phyloP scores from a whole-genome alignment of 2,797 vertebrate species.

The Sebastes steindachneri region DNA sequence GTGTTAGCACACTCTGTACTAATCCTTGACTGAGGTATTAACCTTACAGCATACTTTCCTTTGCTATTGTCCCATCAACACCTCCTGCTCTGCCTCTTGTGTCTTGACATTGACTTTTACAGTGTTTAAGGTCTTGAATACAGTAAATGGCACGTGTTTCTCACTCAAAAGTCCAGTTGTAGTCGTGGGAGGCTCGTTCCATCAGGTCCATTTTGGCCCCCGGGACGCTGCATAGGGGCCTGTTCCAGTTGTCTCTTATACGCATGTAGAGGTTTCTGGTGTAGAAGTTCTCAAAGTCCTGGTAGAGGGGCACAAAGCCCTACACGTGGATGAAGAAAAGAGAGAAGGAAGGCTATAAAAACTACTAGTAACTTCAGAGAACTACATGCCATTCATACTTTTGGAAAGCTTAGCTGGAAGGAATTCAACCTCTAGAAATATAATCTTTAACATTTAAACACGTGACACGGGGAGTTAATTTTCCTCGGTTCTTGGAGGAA shows the following conservation, averaged over 20 bases:
- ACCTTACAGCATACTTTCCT: not conserved
- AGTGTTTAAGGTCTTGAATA: not conserved
- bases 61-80: not conserved
- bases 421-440: not conserved
- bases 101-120: not conserved
- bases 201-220: conserved; percentile 91
- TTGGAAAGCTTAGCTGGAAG: not conserved
- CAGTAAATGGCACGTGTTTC: conserved; percentile 42
- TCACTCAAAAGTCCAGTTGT: conserved; percentile 97
- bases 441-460: not conserved
- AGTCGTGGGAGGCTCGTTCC: conserved; percentile 89
- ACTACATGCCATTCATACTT: not conserved
- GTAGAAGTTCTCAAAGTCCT: conserved; percentile 96
- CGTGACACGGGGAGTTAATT: not conserved
- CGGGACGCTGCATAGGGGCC: conserved; percentile 92
- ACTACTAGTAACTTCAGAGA: not conserved
- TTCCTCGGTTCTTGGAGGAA: conserved; percentile 27
- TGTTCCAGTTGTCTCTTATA: conserved; percentile 94
- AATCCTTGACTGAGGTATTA: not conserved
- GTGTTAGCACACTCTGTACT: not conserved
- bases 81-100: not conserved
- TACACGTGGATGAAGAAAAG: conserved; percentile 49
- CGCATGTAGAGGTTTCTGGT: conserved; percentile 96
- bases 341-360: not conserved
- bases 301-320: conserved; percentile 96